Conservation (phyloP, 2,888 invertebrate species). For the Drosophila mettleri region DNA sequence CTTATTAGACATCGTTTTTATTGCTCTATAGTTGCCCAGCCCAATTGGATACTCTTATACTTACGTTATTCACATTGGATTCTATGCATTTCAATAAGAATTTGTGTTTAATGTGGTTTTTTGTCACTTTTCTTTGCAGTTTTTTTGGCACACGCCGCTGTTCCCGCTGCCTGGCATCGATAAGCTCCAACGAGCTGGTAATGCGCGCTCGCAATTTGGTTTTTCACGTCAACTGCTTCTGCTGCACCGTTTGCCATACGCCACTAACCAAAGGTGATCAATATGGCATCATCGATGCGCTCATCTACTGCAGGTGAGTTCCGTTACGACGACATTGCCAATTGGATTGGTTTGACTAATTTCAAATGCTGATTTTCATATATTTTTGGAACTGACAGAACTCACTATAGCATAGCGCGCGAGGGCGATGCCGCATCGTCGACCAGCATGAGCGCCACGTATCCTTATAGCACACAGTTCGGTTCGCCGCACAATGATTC, state of each 20-base stretch:
- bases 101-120: neutral
- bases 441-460: conserved; percentile 84
- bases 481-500: conserved; percentile 85
- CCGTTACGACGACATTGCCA: neutral
- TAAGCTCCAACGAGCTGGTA: conserved; percentile 95
- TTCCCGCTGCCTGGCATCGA: conserved; percentile 94
- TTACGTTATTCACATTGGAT: neutral
- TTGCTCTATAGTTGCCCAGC: neutral
- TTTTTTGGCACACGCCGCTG: conserved; percentile 95
- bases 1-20: neutral
- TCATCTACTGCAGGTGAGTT: conserved; percentile 92
- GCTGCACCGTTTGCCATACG: conserved; percentile 94
- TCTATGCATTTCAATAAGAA: neutral
- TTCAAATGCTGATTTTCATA: neutral
- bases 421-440: conserved; percentile 83
- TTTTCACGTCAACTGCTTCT: conserved; percentile 98
- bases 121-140: conserved; percentile 87
- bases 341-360: neutral
- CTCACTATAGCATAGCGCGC: conserved; percentile 84
- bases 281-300: conserved; percentile 95
- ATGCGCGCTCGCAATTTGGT: conserved; percentile 97
- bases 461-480: conserved; percentile 87
- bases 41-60: neutral
- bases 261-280: conserved; percentile 97
- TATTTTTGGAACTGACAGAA: conserved; percentile 61